Conservation (phyloP, 1,140 invertebrate genomes). For the Phenacoccus solenopsis region DNA sequence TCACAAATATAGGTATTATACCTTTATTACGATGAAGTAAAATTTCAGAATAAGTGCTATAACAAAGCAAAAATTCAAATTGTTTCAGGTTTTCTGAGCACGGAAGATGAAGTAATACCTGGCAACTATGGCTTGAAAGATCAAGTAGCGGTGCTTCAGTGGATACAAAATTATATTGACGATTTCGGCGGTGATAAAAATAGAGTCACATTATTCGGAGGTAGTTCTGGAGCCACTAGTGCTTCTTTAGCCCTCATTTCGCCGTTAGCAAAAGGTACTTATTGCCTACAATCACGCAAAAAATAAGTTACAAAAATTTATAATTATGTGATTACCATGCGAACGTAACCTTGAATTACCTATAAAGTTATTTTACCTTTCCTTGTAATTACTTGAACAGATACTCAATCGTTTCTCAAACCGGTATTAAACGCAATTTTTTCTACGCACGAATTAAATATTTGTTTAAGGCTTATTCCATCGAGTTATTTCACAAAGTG, state of each 20-base stretch:
- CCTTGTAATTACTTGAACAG: too few relatives aligned
- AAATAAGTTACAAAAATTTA: too few relatives aligned
- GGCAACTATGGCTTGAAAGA: slow-evolving; percentile 27
- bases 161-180: slow-evolving; percentile 25
- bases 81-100: slow-evolving; percentile 25
- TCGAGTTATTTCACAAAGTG: slow-evolving; percentile 31
- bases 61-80: not conserved
- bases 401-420: not conserved
- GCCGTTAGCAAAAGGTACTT: slow-evolving; percentile 20
- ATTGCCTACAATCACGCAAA: too few relatives aligned
- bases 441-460: too few relatives aligned
- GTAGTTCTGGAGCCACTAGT: slow-evolving; percentile 21
- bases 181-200: slow-evolving; percentile 24
- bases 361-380: too few relatives aligned
- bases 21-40: not conserved
- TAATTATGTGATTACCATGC: too few relatives aligned
- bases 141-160: slow-evolving; percentile 23
- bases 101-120: slow-evolving; percentile 21
- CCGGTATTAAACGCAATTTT: not conserved
- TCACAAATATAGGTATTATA: too few relatives aligned
- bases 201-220: slow-evolving; percentile 24
- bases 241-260: slow-evolving; percentile 23
- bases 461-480: slow-evolving; percentile 29
- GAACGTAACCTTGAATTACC: too few relatives aligned
- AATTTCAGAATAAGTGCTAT: not conserved